Conservation (phyloP, 2,888 invertebrate species). For the Plebejus anna region DNA sequence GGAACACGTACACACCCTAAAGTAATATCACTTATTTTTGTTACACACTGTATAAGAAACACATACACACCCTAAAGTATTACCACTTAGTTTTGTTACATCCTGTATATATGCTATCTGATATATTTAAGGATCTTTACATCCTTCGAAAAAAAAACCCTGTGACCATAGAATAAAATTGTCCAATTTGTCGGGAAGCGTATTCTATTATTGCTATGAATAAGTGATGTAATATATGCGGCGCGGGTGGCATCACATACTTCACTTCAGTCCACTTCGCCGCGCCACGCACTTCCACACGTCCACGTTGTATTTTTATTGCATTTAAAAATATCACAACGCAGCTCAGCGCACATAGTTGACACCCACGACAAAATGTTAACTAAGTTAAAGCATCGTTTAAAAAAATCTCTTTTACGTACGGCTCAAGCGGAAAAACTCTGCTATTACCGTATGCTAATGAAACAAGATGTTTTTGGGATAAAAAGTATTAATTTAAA, state of each 20-base stretch:
- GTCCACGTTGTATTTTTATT: conserved; percentile 19
- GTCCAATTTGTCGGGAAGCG: conserved; percentile 21
- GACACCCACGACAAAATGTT: background rate
- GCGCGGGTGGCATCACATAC: conserved; percentile 36
- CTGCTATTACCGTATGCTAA: too few species aligned
- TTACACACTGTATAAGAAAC: too few species aligned
- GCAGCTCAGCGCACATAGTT: conserved; percentile 4
- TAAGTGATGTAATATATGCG: conserved; percentile 28
- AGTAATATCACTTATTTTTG: too few species aligned
- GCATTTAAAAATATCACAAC: conserved; percentile 24
- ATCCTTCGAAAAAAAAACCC: background rate
- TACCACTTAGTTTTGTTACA: too few species aligned
- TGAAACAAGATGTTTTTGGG: too few species aligned
- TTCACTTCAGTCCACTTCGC: conserved; percentile 39
- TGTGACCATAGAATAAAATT: background rate
- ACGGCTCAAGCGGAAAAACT: background rate
- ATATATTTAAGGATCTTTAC: too few species aligned
- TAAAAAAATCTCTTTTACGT: background rate
- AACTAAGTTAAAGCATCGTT: background rate
- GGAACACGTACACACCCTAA: too few species aligned
- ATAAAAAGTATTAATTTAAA: too few species aligned
- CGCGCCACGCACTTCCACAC: conserved; percentile 35
- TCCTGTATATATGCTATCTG: too few species aligned
- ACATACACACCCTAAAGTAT: too few species aligned
- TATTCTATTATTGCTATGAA: conserved; percentile 27